Base-by-base conservation (phyloP, 2,888 invertebrate genomes). In the Clepsis dumicolana region DNA sequence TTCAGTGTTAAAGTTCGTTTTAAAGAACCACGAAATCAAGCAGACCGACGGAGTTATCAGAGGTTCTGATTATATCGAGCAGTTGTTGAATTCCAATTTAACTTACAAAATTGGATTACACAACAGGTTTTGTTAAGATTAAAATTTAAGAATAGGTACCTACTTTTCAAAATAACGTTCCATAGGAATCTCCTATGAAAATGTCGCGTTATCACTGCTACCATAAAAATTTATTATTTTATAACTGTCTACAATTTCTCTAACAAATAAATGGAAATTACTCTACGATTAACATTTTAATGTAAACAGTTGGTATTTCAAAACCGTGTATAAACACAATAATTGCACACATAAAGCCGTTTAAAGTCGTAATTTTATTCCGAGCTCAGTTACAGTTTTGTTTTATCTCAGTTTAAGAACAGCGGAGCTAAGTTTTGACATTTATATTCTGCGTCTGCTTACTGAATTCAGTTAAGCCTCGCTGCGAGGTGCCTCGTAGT, bases 401-500 rank as follows among this genome's bases (percentile, higher is more conserved):
- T 68, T 63, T 60, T 59, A 71, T 66, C 72, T 50, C 62, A 65
- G 70, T 71, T 72, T 29, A 53, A 54, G 70, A 71, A 66, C 67
- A 67, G 41, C 70, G 57, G 53, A 65, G 71, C 68, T 63, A 71
- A 73, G 70, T 73, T 73, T 71, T 71, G 73, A 70, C 68, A 71
- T 69, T 70, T 76, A 80, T 75, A 78, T 74, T 72, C 71, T 72
- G 69, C 75, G 76, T 78, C 77, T 77, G 76, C 74, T 77, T 73
- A 76, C 75, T 80, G 80, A 79, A 80, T 80, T 77, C 73, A 70
- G 75, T 78, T 80, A 77, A 77, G 76, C 75, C 71, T 69, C 73
- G 75, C 75, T 70, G 75, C 65, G 71, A 69, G 71, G 76, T 74
- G 74, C 77, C 80, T 79, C 74, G 78, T 76, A 79, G 77, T 77